These are phyloP conservation scores for Ooceraea biroi DNA, from an alignment of 1,140 invertebrate species.

Conservation along the genomic window DNA sequence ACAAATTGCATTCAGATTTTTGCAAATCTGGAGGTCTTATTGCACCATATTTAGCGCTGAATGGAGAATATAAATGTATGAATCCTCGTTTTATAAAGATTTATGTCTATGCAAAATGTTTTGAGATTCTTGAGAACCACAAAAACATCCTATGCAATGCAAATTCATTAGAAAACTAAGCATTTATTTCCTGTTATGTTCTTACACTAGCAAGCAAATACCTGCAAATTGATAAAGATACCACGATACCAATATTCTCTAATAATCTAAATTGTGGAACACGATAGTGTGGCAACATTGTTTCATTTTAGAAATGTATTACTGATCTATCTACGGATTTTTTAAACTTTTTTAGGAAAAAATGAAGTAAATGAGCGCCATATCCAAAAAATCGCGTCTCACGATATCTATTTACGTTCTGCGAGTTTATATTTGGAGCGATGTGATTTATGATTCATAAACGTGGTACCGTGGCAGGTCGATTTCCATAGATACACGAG, in stretches of 20 bases:
- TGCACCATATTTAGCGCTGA: not conserved
- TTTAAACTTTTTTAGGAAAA: not conserved
- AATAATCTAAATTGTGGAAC: not conserved
- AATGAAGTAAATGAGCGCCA: not conserved
- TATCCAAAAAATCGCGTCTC: conserved; percentile 41
- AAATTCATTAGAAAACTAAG: not conserved
- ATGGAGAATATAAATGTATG: not conserved
- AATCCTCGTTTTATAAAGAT: conserved; percentile 5
- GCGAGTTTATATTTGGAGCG: conserved; percentile 51
- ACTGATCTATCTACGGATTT: not conserved
- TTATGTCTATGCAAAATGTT: not conserved
- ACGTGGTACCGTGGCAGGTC: conserved; percentile 1
- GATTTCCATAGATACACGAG: conserved; percentile 60
- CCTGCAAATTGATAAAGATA: not conserved
- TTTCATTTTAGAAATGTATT: conserved; percentile 29
- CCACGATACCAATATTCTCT: not conserved
- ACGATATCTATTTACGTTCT: conserved; percentile 63
- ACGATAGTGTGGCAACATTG: not conserved
- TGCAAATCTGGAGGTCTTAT: not conserved
- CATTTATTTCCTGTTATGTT: not conserved
- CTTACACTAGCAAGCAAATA: not conserved
- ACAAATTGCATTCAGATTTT: conserved; percentile 9
- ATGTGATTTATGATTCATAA: conserved; percentile 65
- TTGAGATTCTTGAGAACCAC: not conserved
- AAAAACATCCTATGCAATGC: not conserved